These are phyloP conservation scores for Drosophila willistoni DNA, from an alignment of 1,140 invertebrate genomes.

Conservation along the genomic window DNA sequence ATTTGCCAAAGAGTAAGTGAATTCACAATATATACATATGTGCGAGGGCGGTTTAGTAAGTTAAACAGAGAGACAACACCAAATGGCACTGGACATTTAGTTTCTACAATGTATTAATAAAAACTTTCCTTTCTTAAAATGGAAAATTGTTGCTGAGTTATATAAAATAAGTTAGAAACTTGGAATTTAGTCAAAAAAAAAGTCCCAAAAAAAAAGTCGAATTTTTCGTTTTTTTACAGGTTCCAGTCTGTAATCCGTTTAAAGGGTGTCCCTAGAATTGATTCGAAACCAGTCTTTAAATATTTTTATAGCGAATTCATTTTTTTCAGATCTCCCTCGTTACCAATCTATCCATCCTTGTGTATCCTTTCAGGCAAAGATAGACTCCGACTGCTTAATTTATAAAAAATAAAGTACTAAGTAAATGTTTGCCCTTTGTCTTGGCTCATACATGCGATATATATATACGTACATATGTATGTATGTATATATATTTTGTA, in stretches of 20 bases:
- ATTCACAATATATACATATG: slow-evolving; percentile 31
- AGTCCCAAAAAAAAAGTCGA: too few relatives aligned
- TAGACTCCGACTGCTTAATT: slow-evolving; percentile 67
- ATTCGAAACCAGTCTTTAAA: too few relatives aligned
- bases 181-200: too few relatives aligned
- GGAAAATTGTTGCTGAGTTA: too few relatives aligned
- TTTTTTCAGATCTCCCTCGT: background rate
- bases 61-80: background rate
- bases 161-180: too few relatives aligned
- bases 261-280: too few relatives aligned
- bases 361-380: slow-evolving; percentile 18
- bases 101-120: too few relatives aligned
- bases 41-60: background rate
- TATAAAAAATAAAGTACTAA: slow-evolving; percentile 46
- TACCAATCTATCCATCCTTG: background rate
- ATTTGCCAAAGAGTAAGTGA: slow-evolving; percentile 72
- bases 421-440: slow-evolving; percentile 13
- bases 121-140: too few relatives aligned
- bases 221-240: too few relatives aligned
- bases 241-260: too few relatives aligned
- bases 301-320: too few relatives aligned
- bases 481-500: slow-evolving; percentile 27
- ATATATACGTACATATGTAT: slow-evolving; percentile 30
- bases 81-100: too few relatives aligned
- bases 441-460: background rate